Percentiles rank a stretch among this genome's conserved stretches.
Conservation (phyloP, 1,140 invertebrate genomes). For the Brachionus koreanus region DNA sequence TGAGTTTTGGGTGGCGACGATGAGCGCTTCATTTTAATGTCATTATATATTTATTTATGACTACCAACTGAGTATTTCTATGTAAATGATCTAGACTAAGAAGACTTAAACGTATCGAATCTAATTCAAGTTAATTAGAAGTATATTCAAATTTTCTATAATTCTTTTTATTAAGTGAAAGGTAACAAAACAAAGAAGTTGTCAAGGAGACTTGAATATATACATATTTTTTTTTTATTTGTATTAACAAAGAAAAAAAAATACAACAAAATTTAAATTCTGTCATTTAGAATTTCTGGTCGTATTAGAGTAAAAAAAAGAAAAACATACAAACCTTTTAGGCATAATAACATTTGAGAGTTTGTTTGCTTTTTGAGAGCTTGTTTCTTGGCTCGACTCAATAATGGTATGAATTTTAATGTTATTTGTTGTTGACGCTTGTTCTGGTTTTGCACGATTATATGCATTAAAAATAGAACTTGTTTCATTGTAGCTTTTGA, state of each 20-base stretch:
- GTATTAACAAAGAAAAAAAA: not conserved
- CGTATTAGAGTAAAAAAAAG: not conserved
- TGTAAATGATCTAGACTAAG: not conserved
- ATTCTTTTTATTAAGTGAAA: not conserved
- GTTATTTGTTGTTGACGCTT: not conserved
- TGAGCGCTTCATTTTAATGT: not conserved
- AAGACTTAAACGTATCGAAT: not conserved
- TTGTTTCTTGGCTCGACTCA: not conserved
- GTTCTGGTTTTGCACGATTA: not conserved
- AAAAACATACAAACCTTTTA: constrained; percentile 14
- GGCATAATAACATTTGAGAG: constrained; percentile 31
- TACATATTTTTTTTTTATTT: not conserved
- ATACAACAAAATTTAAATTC: not conserved
- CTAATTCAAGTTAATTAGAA: not conserved
- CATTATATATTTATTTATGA: not conserved
- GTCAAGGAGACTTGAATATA: not conserved
- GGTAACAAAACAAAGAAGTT: not conserved
- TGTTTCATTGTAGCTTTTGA: not conserved
- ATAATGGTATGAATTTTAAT: constrained; percentile 1
- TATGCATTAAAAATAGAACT: not conserved
- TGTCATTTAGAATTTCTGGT: not conserved
- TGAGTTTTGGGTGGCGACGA: not conserved
- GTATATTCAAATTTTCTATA: not conserved
- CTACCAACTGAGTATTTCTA: not conserved
- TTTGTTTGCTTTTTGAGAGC: not conserved